phyloP scores from a whole-genome alignment of 2,113 vertebrate species.

The Tyrannus savana region DNA sequence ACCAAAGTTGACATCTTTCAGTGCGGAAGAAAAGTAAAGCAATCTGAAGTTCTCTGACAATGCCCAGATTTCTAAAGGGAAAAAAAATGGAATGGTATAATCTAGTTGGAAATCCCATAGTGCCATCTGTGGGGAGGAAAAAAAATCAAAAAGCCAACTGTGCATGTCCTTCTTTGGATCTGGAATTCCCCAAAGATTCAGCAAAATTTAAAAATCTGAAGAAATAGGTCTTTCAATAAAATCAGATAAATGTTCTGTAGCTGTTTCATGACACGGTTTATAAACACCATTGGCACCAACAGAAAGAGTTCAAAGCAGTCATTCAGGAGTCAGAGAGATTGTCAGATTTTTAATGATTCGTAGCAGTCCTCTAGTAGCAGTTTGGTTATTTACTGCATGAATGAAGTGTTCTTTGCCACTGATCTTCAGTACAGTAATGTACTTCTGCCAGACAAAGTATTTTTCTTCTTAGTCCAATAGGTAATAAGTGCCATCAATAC shows the following conservation, averaged over 20 bases:
- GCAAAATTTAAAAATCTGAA: slow-evolving; percentile 20
- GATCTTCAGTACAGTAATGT: background rate
- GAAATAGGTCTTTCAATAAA: background rate
- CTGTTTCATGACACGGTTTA: background rate
- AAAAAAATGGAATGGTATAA: slow-evolving; percentile 7
- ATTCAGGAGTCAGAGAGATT: background rate
- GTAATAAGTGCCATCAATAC: background rate
- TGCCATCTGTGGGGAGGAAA: background rate
- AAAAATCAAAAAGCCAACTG: background rate
- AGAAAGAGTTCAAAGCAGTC: slow-evolving; percentile 12
- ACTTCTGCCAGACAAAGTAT: background rate
- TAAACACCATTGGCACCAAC: slow-evolving; percentile 27
- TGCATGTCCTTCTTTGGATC: slow-evolving; percentile 24
- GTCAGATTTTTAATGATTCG: background rate
- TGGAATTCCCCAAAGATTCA: slow-evolving; percentile 20
- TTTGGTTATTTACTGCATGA: background rate
- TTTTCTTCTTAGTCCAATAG: background rate
- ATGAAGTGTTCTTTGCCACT: background rate
- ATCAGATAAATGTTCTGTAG: background rate
- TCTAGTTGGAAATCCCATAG: slow-evolving; percentile 6
- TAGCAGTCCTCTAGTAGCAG: background rate
- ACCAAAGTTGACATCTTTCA: background rate
- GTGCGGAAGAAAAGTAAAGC: background rate
- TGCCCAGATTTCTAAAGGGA: background rate
- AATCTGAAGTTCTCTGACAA: background rate